phyloP scores from a whole-genome alignment of 2,888 invertebrate genomes.

The Blera fallax region DNA sequence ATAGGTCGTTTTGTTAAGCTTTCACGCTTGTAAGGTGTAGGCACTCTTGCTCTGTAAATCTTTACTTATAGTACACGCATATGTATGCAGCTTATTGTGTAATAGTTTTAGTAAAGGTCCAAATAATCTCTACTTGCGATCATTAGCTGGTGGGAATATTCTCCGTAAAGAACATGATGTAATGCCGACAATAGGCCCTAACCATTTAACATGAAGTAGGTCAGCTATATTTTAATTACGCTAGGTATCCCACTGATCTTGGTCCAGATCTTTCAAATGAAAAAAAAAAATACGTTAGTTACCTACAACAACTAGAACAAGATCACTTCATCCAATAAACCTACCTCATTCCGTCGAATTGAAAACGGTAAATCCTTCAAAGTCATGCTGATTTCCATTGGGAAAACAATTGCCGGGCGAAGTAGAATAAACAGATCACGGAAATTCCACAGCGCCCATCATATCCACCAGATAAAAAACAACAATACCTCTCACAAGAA shows the following conservation, averaged over 20 bases:
- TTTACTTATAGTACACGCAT: no score
- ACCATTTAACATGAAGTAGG: background rate
- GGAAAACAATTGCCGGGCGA: constrained; percentile 5
- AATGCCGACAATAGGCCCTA: background rate
- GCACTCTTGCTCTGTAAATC: no score
- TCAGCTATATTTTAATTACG: background rate
- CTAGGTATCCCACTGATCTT: constrained; percentile 30
- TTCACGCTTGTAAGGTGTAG: no score
- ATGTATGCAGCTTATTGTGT: background rate
- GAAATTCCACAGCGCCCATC: constrained; percentile 27
- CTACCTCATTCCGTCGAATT: constrained; percentile 14
- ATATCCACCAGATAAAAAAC: background rate
- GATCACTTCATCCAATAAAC: background rate
- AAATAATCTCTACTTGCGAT: background rate
- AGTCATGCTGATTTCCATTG: constrained; percentile 53
- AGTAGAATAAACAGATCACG: constrained; percentile 49
- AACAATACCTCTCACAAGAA: background rate
- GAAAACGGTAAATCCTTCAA: constrained; percentile 56
- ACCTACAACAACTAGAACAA: constrained; percentile 16
- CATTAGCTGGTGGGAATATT: background rate
- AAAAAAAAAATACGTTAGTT: background rate
- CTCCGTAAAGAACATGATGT: background rate
- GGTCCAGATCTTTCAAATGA: background rate
- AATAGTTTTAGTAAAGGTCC: background rate
- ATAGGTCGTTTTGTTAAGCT: no score